Percentiles rank a stretch among this genome's conserved stretches.
Conservation (phyloP, 2,113 vertebrate genomes). For the Tyrannus savana region DNA sequence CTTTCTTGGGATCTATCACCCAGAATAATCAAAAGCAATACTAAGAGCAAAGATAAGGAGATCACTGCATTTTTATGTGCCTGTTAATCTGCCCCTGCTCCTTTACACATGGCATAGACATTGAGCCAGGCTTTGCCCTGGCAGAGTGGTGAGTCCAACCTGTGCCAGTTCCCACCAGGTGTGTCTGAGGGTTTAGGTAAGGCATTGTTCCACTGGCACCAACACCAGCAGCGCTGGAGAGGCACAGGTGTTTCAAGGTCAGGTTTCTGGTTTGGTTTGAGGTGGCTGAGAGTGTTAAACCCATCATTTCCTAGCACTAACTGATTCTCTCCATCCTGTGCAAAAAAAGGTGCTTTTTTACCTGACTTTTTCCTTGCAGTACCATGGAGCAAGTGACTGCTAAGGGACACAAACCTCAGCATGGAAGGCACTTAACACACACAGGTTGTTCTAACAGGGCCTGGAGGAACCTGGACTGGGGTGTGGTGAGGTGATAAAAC, state of each 20-base stretch:
- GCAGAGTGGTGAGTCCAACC: not conserved
- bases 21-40: not conserved
- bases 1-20: not conserved
- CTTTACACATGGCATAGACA: not conserved
- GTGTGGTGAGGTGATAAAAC: slow-evolving; percentile 29
- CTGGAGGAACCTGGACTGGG: slow-evolving; percentile 25
- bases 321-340: not conserved
- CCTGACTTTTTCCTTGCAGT: not conserved
- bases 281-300: not conserved
- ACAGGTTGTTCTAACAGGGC: not conserved
- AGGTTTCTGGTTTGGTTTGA: not conserved
- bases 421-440: rapidly evolving
- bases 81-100: not conserved
- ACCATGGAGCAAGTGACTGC: not conserved
- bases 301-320: not conserved
- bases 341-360: not conserved
- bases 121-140: not conserved
- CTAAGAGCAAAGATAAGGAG: not conserved
- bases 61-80: not conserved
- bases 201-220: not conserved
- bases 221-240: rapidly evolving
- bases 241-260: not conserved
- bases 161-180: not conserved
- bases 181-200: not conserved
- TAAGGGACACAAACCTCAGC: not conserved